Evolutionary conservation across 2,113 vertebrate species (phyloP).

Genomic region (Podarcis cretensis): DNA sequence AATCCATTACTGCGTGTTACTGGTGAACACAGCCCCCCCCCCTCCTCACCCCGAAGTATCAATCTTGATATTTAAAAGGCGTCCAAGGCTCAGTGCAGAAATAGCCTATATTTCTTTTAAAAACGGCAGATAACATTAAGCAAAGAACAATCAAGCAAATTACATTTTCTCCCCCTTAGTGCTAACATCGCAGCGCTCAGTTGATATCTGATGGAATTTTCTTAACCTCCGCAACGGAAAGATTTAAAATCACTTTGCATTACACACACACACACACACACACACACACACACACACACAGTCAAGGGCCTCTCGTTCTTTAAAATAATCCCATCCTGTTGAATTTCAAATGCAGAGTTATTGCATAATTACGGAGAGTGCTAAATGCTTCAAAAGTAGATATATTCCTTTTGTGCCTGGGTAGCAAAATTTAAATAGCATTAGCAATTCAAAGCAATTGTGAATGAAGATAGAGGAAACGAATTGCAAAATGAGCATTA

Average conservation of each 20-base stretch:
- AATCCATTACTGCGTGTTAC: background rate
- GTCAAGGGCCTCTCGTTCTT: slow-evolving; percentile 10
- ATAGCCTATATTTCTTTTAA: background rate
- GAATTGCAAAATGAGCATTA: background rate
- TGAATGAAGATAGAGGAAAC: background rate
- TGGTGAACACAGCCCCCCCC: background rate
- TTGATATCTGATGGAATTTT: background rate
- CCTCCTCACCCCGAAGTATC: background rate
- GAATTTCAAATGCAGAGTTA: background rate
- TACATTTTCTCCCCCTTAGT: background rate
- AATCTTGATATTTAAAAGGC: slow-evolving; percentile 6
- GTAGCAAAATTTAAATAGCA: slow-evolving; percentile 1
- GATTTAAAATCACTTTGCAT: slow-evolving; percentile 31
- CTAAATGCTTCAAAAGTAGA: slow-evolving; percentile 27
- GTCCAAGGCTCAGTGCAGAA: background rate
- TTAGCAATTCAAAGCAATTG: slow-evolving; percentile 2
- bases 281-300: too few species aligned
- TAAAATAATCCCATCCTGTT: slow-evolving; percentile 30
- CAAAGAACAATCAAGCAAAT: background rate
- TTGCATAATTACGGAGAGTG: background rate
- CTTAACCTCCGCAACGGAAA: background rate
- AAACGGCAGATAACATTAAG: slow-evolving; percentile 1
- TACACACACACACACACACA: background rate
- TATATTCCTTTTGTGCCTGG: background rate
- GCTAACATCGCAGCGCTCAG: background rate